phyloP scores from a whole-genome alignment of 2,888 invertebrate species.

The Drosophila sordidula region DNA sequence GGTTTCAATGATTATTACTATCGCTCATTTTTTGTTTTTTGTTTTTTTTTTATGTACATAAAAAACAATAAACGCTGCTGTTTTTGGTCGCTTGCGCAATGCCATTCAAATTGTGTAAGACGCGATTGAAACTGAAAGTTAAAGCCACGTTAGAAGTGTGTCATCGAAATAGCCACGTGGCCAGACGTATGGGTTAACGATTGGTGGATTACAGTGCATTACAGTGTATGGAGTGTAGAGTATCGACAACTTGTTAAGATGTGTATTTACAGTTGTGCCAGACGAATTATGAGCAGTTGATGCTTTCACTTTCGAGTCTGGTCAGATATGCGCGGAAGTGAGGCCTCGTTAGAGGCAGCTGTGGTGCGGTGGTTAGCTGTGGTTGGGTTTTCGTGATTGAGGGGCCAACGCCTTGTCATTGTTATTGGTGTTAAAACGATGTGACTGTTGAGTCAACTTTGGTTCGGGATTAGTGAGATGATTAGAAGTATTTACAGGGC shows the following conservation, averaged over 20 bases:
- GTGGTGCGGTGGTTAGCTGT: conserved; percentile 7
- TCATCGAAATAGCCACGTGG: conserved; percentile 18
- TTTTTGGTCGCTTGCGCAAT: conserved; percentile 42
- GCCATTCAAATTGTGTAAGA: conserved; percentile 37
- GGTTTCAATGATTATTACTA: conserved; percentile 28
- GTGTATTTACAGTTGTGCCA: conserved; percentile 61
- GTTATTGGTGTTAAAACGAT: conserved; percentile 33
- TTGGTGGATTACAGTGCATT: conserved; percentile 1
- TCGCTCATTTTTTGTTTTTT: not conserved
- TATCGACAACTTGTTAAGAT: conserved; percentile 23
- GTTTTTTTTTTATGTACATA: conserved; percentile 10
- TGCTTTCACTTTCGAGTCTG: conserved; percentile 75
- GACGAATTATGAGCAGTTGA: conserved; percentile 43
- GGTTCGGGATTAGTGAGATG: conserved; percentile 21
- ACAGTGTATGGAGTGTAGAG: conserved; percentile 1
- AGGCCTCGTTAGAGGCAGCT: conserved; percentile 23
- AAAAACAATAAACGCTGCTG: conserved; percentile 32
- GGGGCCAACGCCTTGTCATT: conserved; percentile 29
- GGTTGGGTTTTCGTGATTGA: conserved; percentile 7
- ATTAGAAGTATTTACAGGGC: conserved; percentile 35
- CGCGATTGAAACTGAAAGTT: conserved; percentile 50
- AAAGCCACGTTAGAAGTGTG: conserved; percentile 39
- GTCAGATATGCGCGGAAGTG: conserved; percentile 55
- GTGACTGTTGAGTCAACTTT: conserved; percentile 10
- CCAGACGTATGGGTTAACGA: conserved; percentile 21